phyloP scores from a whole-genome alignment of 2,113 vertebrate genomes.

The Nycticorax nycticorax region DNA sequence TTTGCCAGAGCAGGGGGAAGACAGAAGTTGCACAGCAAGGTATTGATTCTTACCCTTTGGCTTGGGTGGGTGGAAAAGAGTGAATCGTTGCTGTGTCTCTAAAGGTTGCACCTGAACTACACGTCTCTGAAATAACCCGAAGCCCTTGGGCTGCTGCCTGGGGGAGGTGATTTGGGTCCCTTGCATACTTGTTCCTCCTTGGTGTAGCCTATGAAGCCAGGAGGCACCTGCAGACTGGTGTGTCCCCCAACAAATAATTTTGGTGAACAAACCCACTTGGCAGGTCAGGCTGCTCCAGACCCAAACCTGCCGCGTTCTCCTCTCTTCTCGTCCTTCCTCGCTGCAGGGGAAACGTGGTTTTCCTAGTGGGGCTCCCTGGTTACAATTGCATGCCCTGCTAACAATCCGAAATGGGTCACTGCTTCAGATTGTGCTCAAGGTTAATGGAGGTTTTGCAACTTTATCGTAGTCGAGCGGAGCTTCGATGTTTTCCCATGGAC shows the following conservation, averaged over 20 bases:
- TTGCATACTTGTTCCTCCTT: background rate
- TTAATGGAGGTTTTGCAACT: slow-evolving; percentile 21
- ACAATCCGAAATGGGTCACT: slow-evolving; percentile 7
- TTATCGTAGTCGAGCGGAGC: background rate
- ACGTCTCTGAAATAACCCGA: background rate
- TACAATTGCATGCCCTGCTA: background rate
- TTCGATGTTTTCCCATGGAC: slow-evolving; percentile 29
- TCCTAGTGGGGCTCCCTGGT: background rate
- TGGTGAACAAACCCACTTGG: background rate
- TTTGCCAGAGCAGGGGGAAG: background rate
- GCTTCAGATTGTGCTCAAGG: background rate
- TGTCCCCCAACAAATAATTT: background rate
- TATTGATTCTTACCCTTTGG: background rate
- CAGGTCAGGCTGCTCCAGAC: background rate
- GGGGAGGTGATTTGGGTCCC: background rate
- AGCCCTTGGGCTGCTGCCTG: background rate
- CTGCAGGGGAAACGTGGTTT: background rate
- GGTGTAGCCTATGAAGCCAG: background rate
- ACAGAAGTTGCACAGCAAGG: background rate
- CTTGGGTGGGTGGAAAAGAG: background rate
- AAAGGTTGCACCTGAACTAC: background rate
- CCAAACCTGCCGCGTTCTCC: background rate
- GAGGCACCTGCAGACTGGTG: background rate
- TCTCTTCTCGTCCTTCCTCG: background rate
- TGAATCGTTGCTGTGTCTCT: background rate